Conservation (phyloP, 2,113 vertebrate genomes). For the Bos javanicus region DNA sequence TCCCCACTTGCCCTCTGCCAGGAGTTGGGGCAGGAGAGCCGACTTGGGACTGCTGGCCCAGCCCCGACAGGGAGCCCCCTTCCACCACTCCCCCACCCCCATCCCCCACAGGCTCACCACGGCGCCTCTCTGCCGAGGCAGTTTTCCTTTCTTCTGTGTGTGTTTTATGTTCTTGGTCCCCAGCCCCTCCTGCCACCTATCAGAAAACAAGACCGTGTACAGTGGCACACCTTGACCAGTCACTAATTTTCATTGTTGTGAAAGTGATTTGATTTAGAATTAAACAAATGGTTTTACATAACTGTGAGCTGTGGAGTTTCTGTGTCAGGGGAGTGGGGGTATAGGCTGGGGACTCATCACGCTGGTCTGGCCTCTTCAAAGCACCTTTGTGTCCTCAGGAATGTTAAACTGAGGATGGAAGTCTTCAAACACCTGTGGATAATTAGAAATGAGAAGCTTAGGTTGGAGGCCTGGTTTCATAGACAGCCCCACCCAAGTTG, state of each 20-base stretch:
- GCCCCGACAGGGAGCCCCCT: not conserved
- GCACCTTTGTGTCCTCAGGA: not conserved
- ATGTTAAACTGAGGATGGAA: not conserved
- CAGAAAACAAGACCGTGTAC: constrained; percentile 48
- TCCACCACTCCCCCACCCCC: no score
- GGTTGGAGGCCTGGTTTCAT: not conserved
- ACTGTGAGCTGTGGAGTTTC: not conserved
- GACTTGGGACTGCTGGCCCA: not conserved
- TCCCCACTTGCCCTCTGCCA: not conserved
- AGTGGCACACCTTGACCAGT: constrained; percentile 68
- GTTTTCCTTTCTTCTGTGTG: constrained; percentile 47
- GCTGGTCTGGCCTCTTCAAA: not conserved
- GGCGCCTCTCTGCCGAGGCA: not conserved
- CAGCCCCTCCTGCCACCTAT: not conserved
- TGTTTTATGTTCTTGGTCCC: constrained; percentile 53
- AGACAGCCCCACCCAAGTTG: not conserved
- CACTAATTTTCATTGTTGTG: constrained; percentile 86
- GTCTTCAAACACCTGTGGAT: not conserved
- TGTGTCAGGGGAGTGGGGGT: not conserved
- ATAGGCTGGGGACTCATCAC: not conserved
- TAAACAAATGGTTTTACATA: constrained; percentile 85
- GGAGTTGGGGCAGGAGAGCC: not conserved
- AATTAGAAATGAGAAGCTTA: not conserved
- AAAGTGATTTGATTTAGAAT: constrained; percentile 85
- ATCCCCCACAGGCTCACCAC: not conserved